These are phyloP conservation scores for Taenioides sp. DNA, from an alignment of 2,797 vertebrate species.

Conservation along the genomic window DNA sequence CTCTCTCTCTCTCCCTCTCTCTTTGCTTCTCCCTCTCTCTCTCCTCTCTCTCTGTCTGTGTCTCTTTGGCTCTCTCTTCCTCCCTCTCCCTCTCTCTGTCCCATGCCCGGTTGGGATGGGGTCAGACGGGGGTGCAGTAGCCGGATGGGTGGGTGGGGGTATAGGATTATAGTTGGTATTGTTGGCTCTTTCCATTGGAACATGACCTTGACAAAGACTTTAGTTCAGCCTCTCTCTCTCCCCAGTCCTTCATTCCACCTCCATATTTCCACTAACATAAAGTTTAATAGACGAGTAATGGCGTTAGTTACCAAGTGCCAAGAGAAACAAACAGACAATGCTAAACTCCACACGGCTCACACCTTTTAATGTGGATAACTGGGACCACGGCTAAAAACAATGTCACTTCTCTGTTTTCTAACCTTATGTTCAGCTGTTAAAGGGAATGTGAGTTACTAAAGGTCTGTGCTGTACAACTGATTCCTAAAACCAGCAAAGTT, in stretches of 20 bases:
- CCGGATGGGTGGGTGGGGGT: constrained; percentile 35
- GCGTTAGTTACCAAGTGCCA: constrained; percentile 50
- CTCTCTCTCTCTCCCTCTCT: too few relatives aligned
- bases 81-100: constrained; percentile 45
- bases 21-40: too few relatives aligned
- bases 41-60: too few relatives aligned
- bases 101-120: constrained; percentile 67
- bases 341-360: too few relatives aligned
- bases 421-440: too few relatives aligned
- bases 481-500: too few relatives aligned
- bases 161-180: constrained; percentile 76
- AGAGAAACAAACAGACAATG: constrained; percentile 40
- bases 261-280: constrained; percentile 70
- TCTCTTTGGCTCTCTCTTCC: too few relatives aligned
- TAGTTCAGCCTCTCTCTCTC: constrained; percentile 46
- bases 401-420: too few relatives aligned
- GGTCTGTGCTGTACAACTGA: too few relatives aligned
- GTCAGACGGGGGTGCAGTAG: constrained; percentile 71
- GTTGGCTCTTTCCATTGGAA: constrained; percentile 75
- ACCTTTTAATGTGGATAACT: background rate
- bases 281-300: constrained; percentile 76
- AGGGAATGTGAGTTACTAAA: too few relatives aligned
- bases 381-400: too few relatives aligned
- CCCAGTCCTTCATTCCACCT: constrained; percentile 23
- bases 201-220: constrained; percentile 82